Conservation (phyloP, 2,113 vertebrate species). For the Microcebus jonahi region DNA sequence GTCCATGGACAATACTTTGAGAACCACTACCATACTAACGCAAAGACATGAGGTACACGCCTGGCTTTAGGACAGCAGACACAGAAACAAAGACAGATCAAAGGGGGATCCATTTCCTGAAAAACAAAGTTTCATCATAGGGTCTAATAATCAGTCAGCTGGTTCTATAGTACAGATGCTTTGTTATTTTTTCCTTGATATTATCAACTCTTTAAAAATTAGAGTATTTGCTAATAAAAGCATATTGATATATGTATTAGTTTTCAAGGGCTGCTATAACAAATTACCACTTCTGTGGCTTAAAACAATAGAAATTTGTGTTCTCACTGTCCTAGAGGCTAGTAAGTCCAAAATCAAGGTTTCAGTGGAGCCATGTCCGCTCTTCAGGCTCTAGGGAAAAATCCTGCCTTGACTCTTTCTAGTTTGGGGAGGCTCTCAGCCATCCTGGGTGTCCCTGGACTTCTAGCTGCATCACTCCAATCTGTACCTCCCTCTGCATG, state of each 20-base stretch:
- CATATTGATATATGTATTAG: background rate
- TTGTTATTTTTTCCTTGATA: background rate
- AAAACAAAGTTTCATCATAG: background rate
- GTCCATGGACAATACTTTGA: background rate
- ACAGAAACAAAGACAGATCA: background rate
- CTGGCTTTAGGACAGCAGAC: background rate
- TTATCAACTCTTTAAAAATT: background rate
- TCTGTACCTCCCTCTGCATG: background rate
- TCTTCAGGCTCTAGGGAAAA: background rate
- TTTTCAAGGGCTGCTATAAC: background rate
- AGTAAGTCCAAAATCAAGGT: background rate
- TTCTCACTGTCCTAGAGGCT: background rate
- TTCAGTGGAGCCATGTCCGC: background rate
- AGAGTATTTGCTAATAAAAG: background rate
- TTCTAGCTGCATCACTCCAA: background rate
- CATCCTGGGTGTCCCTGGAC: background rate
- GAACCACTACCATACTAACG: background rate
- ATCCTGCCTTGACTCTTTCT: background rate
- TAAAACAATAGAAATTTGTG: background rate
- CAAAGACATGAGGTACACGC: background rate
- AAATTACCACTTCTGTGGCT: background rate
- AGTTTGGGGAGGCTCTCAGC: background rate
- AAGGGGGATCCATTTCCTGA: background rate
- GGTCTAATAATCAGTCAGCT: background rate
- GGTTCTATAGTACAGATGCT: background rate